Conservation (phyloP, 2,888 invertebrate species). For the Julus scandinavius region DNA sequence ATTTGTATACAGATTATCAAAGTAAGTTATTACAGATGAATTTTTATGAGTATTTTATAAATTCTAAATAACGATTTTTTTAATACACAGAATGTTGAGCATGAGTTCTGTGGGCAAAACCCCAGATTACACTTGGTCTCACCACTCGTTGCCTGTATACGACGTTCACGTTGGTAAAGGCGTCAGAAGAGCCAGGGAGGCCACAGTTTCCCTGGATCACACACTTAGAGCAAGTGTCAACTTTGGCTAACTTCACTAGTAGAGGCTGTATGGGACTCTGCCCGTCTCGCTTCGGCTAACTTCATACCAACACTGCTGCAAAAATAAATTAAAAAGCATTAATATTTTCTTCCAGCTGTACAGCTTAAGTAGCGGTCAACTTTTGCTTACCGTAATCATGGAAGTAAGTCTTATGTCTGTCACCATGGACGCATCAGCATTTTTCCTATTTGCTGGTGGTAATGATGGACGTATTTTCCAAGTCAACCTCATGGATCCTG, state of each 20-base stretch:
- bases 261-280: too few relatives aligned
- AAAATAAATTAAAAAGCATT: neutral
- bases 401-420: slow-evolving; percentile 77
- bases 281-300: too few relatives aligned
- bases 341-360: slow-evolving; percentile 70
- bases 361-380: slow-evolving; percentile 75
- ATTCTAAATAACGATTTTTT: neutral
- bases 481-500: slow-evolving; percentile 74
- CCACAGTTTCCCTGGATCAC: slow-evolving; percentile 82
- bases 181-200: slow-evolving; percentile 76
- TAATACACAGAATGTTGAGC: neutral
- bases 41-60: neutral
- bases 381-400: slow-evolving; percentile 80
- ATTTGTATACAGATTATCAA: slow-evolving; percentile 76
- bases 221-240: slow-evolving; percentile 73
- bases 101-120: slow-evolving; percentile 66
- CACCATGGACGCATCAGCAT: slow-evolving; percentile 76
- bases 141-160: slow-evolving; percentile 83
- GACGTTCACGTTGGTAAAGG: slow-evolving; percentile 80
- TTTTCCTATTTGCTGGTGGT: slow-evolving; percentile 79
- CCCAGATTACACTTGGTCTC: slow-evolving; percentile 77
- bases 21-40: neutral
- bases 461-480: slow-evolving; percentile 75
- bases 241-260: neutral
- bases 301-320: neutral